These are phyloP conservation scores for Spinibarbus caldwelli DNA, from an alignment of 2,797 vertebrate species.

Conservation along the genomic window DNA sequence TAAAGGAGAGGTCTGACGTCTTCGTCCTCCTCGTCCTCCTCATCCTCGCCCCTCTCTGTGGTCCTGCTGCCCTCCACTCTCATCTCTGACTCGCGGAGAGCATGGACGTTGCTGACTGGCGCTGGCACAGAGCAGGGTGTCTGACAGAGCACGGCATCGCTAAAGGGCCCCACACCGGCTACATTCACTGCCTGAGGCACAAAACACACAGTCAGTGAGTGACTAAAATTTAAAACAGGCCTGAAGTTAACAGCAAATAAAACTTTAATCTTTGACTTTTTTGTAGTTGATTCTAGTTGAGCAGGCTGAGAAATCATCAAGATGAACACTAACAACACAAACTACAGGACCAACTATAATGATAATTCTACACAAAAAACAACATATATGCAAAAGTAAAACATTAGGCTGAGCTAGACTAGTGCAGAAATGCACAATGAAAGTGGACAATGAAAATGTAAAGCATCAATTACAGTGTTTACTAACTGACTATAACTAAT, in stretches of 20 bases:
- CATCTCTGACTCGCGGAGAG: conserved; percentile 85
- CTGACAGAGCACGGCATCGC: conserved; percentile 88
- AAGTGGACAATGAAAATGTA: background rate
- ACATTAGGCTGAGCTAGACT: background rate
- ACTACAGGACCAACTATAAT: background rate
- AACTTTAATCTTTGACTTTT: background rate
- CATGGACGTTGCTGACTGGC: conserved; percentile 85
- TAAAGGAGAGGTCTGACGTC: conserved; percentile 69
- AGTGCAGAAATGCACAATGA: background rate
- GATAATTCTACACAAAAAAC: background rate
- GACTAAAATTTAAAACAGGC: background rate
- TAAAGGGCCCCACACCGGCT: conserved; percentile 90
- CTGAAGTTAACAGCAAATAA: background rate
- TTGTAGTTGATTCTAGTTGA: background rate
- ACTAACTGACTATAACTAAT: background rate
- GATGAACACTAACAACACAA: background rate
- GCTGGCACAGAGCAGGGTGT: conserved; percentile 94
- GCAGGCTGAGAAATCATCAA: background rate
- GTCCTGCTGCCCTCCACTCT: conserved; percentile 68
- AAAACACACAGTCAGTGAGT: background rate
- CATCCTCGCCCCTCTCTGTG: conserved; percentile 46
- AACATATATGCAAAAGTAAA: background rate
- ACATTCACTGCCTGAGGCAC: conserved; percentile 84
- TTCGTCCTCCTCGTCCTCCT: conserved; percentile 66
- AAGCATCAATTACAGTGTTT: background rate